These are phyloP conservation scores for Tromatobia lineatoria DNA, from an alignment of 2,888 invertebrate genomes.

Conservation along the genomic window DNA sequence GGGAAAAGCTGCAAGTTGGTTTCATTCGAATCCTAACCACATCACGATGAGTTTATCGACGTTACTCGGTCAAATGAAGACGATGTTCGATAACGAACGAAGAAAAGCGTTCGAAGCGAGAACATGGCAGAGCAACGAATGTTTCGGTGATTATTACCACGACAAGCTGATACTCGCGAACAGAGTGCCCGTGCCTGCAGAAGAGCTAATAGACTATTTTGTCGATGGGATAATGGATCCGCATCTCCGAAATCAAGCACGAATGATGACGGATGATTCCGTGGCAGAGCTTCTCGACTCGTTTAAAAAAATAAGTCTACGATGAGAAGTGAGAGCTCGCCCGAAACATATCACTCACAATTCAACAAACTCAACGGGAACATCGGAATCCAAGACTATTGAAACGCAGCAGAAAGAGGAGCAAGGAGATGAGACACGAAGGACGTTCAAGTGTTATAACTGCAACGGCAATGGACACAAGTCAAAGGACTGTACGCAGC, in stretches of 20 bases:
- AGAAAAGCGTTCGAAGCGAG: conserved; percentile 59
- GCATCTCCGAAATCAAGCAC: conserved; percentile 38
- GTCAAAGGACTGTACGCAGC: conserved; percentile 32
- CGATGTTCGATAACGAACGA: conserved; percentile 57
- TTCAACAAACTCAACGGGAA: conserved; percentile 31
- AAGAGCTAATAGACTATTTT: conserved; percentile 62
- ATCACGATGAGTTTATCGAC: conserved; percentile 38
- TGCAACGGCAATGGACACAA: conserved; percentile 30
- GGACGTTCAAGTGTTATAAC: conserved; percentile 33
- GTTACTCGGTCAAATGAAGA: conserved; percentile 53
- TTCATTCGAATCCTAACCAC: conserved; percentile 56
- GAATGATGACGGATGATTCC: conserved; percentile 22
- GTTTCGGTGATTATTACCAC: conserved; percentile 66
- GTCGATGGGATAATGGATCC: conserved; percentile 43
- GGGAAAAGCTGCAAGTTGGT: conserved; percentile 58
- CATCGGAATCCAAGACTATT: conserved; percentile 4
- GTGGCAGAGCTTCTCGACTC: conserved; percentile 29
- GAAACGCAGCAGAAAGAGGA: conserved; percentile 10
- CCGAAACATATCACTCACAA: conserved; percentile 11
- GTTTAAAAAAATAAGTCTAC: conserved; percentile 23
- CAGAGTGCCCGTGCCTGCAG: conserved; percentile 53
- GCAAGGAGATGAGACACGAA: conserved; percentile 9
- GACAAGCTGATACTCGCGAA: conserved; percentile 66
- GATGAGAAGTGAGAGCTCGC: neutral
- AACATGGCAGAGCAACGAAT: conserved; percentile 57